Conservation (phyloP, 2,797 vertebrate genomes). For the Diglossa cyanea region DNA sequence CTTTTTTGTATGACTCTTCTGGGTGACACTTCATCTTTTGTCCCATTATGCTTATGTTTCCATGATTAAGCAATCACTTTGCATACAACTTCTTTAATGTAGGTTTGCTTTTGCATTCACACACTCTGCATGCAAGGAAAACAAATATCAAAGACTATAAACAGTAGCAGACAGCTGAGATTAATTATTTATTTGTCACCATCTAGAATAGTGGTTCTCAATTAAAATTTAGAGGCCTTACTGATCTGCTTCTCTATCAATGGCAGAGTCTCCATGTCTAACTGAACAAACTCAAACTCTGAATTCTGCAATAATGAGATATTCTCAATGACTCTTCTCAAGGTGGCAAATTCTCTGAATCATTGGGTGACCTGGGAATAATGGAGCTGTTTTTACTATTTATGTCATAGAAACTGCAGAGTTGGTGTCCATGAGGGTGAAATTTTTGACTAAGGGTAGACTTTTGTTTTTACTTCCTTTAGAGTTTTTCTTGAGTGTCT, state of each 20-base stretch:
- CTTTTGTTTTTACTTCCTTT: neutral
- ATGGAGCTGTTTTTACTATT: neutral
- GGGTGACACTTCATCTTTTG: neutral
- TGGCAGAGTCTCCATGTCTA: neutral
- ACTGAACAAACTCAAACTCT: neutral
- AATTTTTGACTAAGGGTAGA: neutral
- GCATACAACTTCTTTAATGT: neutral
- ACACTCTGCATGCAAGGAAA: accelerated
- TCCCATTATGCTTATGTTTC: neutral
- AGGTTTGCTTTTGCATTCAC: neutral
- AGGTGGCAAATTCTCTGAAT: neutral
- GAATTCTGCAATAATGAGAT: neutral
- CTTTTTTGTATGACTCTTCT: neutral
- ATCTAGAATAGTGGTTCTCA: neutral
- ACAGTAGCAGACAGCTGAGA: neutral
- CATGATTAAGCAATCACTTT: neutral
- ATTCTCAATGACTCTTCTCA: neutral
- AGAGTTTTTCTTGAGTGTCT: neutral
- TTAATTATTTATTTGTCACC: neutral
- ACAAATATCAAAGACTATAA: neutral
- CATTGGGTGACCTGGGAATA: neutral
- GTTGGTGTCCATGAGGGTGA: neutral
- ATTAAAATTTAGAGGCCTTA: neutral
- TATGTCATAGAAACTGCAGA: neutral
- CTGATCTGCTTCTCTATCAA: neutral